Evolutionary conservation across 2,888 invertebrate species (phyloP).

Genomic region (Protula sp.): DNA sequence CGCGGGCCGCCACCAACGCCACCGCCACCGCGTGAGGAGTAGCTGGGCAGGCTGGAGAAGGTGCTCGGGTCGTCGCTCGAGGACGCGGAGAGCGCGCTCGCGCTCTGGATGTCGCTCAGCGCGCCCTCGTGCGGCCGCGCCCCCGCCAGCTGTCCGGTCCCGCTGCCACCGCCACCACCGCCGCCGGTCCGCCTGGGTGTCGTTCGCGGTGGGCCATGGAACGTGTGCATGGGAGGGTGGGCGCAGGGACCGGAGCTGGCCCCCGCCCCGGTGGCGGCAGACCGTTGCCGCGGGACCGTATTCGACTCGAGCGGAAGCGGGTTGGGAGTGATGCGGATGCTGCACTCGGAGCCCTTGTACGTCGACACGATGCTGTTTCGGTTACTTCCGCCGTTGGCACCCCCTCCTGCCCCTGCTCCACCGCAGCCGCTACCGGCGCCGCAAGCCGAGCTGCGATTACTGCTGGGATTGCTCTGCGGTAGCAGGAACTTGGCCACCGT

Average conservation of each 20-base stretch:
- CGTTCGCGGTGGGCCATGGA: not conserved
- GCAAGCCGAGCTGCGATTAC: slow-evolving; percentile 9
- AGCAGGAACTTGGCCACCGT: slow-evolving; percentile 3
- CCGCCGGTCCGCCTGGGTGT: too few relatives aligned
- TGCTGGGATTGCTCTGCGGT: slow-evolving; percentile 4
- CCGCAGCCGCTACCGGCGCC: too few relatives aligned
- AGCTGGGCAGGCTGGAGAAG: not conserved
- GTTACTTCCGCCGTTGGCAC: slow-evolving; percentile 56
- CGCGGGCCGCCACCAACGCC: not conserved
- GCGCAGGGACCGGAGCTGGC: not conserved
- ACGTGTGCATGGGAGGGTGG: not conserved
- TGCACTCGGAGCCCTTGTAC: slow-evolving; percentile 55
- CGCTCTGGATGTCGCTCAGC: not conserved
- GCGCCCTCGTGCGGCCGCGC: too few relatives aligned
- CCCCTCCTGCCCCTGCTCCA: too few relatives aligned
- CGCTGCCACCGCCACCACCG: too few relatives aligned
- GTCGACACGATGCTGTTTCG: slow-evolving; percentile 46
- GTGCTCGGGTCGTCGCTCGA: not conserved
- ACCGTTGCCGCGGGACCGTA: not conserved
- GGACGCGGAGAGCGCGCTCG: not conserved
- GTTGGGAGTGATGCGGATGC: slow-evolving; percentile 54
- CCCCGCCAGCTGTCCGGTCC: not conserved
- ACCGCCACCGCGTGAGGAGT: not conserved
- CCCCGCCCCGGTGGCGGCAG: not conserved
- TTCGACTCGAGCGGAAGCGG: slow-evolving; percentile 21